phyloP scores from a whole-genome alignment of 2,113 vertebrate genomes.

The Chionis minor region DNA sequence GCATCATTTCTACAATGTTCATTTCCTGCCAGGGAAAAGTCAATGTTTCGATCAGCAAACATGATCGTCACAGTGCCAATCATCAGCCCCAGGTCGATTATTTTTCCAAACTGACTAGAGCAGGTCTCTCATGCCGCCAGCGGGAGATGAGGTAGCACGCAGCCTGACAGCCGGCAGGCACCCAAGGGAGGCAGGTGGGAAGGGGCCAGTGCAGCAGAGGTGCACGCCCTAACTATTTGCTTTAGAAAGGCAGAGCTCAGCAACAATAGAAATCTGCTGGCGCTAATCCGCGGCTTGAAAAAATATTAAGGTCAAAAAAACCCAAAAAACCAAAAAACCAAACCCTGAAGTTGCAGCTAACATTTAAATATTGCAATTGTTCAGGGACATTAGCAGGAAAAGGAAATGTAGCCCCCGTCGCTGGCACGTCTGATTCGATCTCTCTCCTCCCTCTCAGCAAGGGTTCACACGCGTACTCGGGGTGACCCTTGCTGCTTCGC shows the following conservation, averaged over 20 bases:
- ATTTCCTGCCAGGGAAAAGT: background rate
- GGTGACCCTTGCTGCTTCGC: background rate
- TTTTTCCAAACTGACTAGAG: background rate
- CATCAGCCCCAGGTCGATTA: background rate
- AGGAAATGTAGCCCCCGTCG: background rate
- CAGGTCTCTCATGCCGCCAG: background rate
- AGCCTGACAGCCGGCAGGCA: background rate
- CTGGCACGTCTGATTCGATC: background rate
- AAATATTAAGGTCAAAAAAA: background rate
- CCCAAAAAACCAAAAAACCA: too few relatives aligned
- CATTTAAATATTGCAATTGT: background rate
- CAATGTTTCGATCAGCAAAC: background rate
- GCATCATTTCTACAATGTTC: background rate
- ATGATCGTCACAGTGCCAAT: background rate
- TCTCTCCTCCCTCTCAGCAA: background rate
- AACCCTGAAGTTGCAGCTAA: background rate
- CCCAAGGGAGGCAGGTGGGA: background rate
- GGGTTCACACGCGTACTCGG: background rate
- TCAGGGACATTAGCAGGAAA: background rate
- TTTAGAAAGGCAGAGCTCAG: background rate
- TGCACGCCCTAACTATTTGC: background rate
- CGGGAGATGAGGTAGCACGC: background rate
- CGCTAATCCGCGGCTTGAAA: background rate
- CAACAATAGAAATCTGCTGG: slow-evolving; percentile 4
- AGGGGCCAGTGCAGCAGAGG: background rate